Evolutionary conservation across 2,113 vertebrate species (phyloP).

Genomic region (Brachyistius frenatus): DNA sequence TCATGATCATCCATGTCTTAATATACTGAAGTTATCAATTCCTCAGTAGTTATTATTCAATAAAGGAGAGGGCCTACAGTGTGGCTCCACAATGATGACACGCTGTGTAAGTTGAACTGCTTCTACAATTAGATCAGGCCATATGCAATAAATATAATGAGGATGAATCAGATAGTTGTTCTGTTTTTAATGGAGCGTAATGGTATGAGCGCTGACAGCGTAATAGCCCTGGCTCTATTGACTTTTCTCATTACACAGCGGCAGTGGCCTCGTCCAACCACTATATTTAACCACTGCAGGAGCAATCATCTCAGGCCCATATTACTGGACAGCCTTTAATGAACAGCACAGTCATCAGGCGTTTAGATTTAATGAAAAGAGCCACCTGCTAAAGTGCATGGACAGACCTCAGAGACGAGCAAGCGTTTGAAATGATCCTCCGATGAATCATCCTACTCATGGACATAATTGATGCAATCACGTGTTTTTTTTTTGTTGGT

Average conservation of each 20-base stretch:
- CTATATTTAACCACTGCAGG: constrained; percentile 77
- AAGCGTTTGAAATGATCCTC: constrained; percentile 47
- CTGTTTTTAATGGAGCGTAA: constrained; percentile 81
- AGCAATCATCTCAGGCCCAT: constrained; percentile 78
- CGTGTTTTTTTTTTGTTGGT: constrained; percentile 22
- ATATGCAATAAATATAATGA: constrained; percentile 87
- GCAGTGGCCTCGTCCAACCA: constrained; percentile 62
- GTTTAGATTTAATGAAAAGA: constrained; percentile 85
- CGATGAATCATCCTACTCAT: constrained; percentile 61
- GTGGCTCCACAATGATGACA: constrained; percentile 37
- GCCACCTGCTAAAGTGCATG: constrained; percentile 70
- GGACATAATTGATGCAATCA: constrained; percentile 16
- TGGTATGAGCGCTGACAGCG: constrained; percentile 84
- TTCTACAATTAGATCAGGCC: constrained; percentile 73
- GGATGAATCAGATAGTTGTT: constrained; percentile 78
- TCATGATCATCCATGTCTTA: neutral
- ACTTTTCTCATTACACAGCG: constrained; percentile 79
- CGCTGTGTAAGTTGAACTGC: constrained; percentile 38
- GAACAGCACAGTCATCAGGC: constrained; percentile 77
- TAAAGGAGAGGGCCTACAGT: constrained; percentile 4
- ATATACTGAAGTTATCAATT: neutral
- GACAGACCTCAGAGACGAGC: constrained; percentile 59
- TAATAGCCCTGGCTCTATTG: constrained; percentile 78
- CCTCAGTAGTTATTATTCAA: neutral
- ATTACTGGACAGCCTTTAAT: constrained; percentile 80